These are phyloP conservation scores for Willowsia nigromaculata DNA, from an alignment of 2,888 invertebrate species.

Conservation along the genomic window DNA sequence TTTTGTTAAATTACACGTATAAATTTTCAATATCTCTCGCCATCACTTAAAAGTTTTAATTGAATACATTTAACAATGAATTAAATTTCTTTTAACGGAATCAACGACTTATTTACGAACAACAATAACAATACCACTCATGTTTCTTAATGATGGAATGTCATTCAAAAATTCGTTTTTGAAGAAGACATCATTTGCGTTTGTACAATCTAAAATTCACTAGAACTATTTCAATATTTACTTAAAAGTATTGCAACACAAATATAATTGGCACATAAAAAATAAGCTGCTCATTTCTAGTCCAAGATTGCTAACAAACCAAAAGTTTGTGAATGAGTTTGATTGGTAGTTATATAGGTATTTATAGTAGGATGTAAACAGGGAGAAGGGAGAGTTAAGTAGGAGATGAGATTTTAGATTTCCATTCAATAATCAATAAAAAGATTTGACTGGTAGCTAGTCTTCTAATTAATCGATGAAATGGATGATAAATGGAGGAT, in stretches of 20 bases:
- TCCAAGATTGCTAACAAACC: too few relatives aligned
- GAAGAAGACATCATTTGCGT: background rate
- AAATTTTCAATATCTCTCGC: background rate
- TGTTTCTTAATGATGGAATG: background rate
- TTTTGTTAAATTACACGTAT: background rate
- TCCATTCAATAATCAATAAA: too few relatives aligned
- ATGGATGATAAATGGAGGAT: too few relatives aligned
- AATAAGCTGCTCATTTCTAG: slow-evolving; percentile 3
- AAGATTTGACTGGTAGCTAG: too few relatives aligned
- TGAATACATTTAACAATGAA: background rate
- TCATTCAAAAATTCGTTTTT: background rate
- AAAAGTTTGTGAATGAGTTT: too few relatives aligned
- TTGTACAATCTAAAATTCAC: background rate
- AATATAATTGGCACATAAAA: slow-evolving; percentile 57
- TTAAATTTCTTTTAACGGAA: background rate
- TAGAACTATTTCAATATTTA: background rate
- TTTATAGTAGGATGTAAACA: too few relatives aligned
- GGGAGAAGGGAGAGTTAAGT: too few relatives aligned
- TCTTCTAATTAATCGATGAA: too few relatives aligned
- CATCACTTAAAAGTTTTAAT: too few relatives aligned
- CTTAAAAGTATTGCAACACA: background rate
- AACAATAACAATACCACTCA: background rate
- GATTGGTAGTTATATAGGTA: background rate
- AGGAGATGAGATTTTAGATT: too few relatives aligned
- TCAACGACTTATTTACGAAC: background rate